Evolutionary conservation across 2,113 vertebrate genomes (phyloP).

Genomic region (Psilopsiagon aurifrons): DNA sequence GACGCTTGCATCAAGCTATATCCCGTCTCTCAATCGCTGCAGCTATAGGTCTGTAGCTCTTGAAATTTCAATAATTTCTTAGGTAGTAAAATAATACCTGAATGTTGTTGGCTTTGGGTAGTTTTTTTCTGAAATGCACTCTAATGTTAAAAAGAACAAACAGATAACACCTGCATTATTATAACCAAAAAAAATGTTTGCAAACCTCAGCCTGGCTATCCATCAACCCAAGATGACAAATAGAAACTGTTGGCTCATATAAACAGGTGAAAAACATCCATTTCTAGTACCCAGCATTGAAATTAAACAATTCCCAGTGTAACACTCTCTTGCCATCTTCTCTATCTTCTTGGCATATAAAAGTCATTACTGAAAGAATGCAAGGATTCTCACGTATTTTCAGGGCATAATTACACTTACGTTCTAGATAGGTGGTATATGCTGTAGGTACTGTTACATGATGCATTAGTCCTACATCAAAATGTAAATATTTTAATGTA

Average conservation of each 20-base stretch:
- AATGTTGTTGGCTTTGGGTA: neutral
- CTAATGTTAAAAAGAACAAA: neutral
- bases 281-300: neutral
- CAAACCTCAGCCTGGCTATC: neutral
- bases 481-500: neutral
- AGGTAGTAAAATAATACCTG: neutral
- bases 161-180: neutral
- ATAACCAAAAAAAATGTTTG: neutral
- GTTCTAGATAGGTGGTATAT: neutral
- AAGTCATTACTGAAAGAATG: neutral
- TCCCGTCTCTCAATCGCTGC: no score
- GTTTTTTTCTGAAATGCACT: neutral
- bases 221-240: neutral
- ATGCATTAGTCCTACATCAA: neutral
- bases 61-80: neutral
- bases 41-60: neutral
- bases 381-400: neutral
- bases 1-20: no score
- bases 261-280: neutral
- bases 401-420: neutral
- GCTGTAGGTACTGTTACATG: neutral
- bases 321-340: neutral
- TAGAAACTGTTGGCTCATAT: neutral
- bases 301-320: neutral
- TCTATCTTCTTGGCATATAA: neutral